Evolutionary conservation across 1,140 invertebrate species (phyloP), one percentile per base, ranked within the genome.

Genomic region (Drosophila parvula): DNA sequence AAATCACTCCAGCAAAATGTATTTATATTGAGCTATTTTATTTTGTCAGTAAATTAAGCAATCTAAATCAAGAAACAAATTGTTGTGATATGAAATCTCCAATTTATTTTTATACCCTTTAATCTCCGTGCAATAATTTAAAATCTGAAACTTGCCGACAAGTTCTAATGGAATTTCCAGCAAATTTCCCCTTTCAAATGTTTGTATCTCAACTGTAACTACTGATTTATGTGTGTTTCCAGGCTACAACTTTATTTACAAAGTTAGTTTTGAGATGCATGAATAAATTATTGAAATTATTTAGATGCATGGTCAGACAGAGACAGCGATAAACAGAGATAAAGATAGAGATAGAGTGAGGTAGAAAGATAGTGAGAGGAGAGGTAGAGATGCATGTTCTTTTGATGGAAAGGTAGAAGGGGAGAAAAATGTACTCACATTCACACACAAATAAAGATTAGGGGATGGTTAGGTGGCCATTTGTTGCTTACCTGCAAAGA

Each of bases 211-310:
- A 16, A n/a, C 9, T n/a, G 12, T n/a, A 38, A 47, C 10, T 28
- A 2, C 8, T 38, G n/a, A n/a, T 32, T 34, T 40, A 38, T 30
- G 40, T 32, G 61, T 59, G 38, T 12, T 36, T 22, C 3, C 36
- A 28, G 27, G 10, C 14, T 22, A 22, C 40, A 22, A 4, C 50
- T 47, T 57, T 70, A 70, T 69, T 69, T 71, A 71, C 68, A 71
- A 69, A 53, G 55, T 69, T 70, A 53, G 40, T 47, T 70, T 70
- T 56, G 11, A 16, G 28, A 57, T 70, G 65, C 34, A 34, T 71
- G 68, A 57, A 27, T 40, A 67, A 57, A 40, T 48, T 57, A 70
- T 44, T 57, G 28, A 34, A 16, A 65, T 67, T 44, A 36, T 45
- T 45, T 34, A 43, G 32, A 53, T 53, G 50, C 50, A 65, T 64